Base-by-base conservation (phyloP, 2,797 vertebrate genomes). In the Gymnodraco acuticeps region DNA sequence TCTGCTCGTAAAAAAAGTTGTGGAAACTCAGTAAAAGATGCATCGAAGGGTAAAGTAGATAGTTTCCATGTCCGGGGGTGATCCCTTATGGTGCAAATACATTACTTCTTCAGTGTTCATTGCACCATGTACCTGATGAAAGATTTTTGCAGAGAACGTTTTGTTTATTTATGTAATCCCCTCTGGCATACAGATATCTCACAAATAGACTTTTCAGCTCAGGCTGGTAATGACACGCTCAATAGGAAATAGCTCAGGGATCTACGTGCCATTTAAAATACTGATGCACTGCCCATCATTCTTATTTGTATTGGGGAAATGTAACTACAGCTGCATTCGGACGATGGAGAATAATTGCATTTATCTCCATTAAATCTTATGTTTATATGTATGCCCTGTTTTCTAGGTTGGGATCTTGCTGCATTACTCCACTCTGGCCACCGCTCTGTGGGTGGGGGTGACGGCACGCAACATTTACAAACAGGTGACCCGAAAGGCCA, bases 381-480 rank as follows among this genome's bases (percentile, higher is more conserved):
- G 8, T 13, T 9, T 54, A 4, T 20, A 33, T 52, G 6, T 10
- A 14, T 48, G 19, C 13, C 1, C 31, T 75, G 13, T 91, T 46
- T 78, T 77, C 16, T 55, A 99, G 98, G 96, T 99, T 82, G 98
- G 97, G 16, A 99, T 99, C 85, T 91, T 99, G 87, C 94, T 99
- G 65, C 98, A 99, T 88, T 99, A 99, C 86, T 98, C 98, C 5
- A 99, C 98, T 9, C 95, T 99, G 70, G 96, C 98, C 2, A 99
- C 98, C 0, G 95, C 97, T 4, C 85, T 99, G 7, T 99, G 98
- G 98, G 95, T 98, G 14, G 98, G 98, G 0, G 98, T 99, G 81
- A 99, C 97, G 0, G 98, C 97, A 38, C 96, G 98, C 64, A 99
- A 99, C 89, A 98, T 99, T 86, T 99, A 99, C 85, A 99, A 99